These are phyloP conservation scores for Cheilosia scutellata DNA, from an alignment of 2,888 invertebrate genomes.

Conservation along the genomic window DNA sequence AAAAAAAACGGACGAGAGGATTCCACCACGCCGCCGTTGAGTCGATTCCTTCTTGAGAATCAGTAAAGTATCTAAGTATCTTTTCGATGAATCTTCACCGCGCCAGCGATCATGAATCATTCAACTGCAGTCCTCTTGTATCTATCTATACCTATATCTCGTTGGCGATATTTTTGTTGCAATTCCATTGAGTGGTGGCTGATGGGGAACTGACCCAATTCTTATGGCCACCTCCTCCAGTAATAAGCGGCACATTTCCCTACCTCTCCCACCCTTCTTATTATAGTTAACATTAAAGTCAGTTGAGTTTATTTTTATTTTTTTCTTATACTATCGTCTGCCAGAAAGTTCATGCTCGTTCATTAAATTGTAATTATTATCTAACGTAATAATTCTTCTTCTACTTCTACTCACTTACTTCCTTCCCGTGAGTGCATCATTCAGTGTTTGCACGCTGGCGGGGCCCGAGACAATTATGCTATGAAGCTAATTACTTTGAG, in stretches of 20 bases:
- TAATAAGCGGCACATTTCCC: constrained; percentile 51
- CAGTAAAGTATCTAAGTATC: constrained; percentile 70
- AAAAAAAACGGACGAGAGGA: constrained; percentile 37
- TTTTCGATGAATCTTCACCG: constrained; percentile 72
- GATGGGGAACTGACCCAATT: constrained; percentile 67
- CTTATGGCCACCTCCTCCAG: constrained; percentile 63
- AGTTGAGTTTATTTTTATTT: constrained; percentile 10
- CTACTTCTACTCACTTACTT: constrained; percentile 55
- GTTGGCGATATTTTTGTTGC: constrained; percentile 28
- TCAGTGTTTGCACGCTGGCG: constrained; percentile 58
- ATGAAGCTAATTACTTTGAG: constrained; percentile 73
- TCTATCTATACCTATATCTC: constrained; percentile 2
- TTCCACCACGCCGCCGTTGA: constrained; percentile 18
- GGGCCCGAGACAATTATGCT: constrained; percentile 68
- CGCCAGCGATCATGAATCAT: constrained; percentile 73
- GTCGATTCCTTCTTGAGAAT: constrained; percentile 67
- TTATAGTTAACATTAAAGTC: constrained; percentile 1
- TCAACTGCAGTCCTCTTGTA: constrained; percentile 51
- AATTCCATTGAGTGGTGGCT: constrained; percentile 48
- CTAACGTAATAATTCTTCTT: constrained; percentile 71
- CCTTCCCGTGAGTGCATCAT: constrained; percentile 70
- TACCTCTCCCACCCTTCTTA: constrained; percentile 2
- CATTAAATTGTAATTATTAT: constrained; percentile 77
- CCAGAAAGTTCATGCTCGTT: constrained; percentile 78
- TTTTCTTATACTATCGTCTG: constrained; percentile 33